Base-by-base conservation (phyloP, 2,888 invertebrate genomes). In the Xestobium rufovillosum region DNA sequence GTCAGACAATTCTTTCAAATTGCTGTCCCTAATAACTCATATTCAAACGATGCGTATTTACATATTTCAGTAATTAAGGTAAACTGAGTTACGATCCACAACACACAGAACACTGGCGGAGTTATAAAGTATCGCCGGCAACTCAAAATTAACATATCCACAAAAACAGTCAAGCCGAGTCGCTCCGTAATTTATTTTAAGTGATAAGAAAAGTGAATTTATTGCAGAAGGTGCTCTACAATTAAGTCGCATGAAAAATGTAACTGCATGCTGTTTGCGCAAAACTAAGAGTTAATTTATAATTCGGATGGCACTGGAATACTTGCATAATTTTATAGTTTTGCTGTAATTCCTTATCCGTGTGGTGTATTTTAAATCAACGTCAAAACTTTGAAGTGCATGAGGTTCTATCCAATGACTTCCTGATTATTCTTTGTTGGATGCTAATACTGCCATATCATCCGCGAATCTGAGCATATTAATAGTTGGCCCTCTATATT, bases 41-140 rank as follows among this genome's bases (percentile, higher is more conserved):
- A 60, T 60, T 62, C 58, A 57, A 59, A 57, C 56, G 51, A 53
- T 49, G 52, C 49, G 44, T 56, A 59, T 60, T 62, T 62, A 57
- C 62, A 62, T 62, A 61, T 59, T 60, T 53, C 50, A 51, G 60
- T 61, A 60, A 61, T 62, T 62, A 60, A 60, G 60, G 53, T 58
- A 53, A 51, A 51, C 55, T 47, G 44, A 38, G 35, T 27, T 38
- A 37, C 36, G 31, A 19, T 19, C 6, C 23, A 32, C 34, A 37
- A 28, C 38, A n/a, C n/a, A n/a, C n/a, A n/a, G n/a, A n/a, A n/a
- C n/a, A n/a, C n/a, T n/a, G n/a, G n/a, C 43, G 37, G 44, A 43
- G 47, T 52, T 49, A 47, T 55, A 56, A 57, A 57, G 56, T 56
- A 53, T 52, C 49, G 53, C 50, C 23, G 41, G 45, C 49, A 47